phyloP scores from a whole-genome alignment of 2,797 vertebrate species.

The Oryzias dopingdopingensis region DNA sequence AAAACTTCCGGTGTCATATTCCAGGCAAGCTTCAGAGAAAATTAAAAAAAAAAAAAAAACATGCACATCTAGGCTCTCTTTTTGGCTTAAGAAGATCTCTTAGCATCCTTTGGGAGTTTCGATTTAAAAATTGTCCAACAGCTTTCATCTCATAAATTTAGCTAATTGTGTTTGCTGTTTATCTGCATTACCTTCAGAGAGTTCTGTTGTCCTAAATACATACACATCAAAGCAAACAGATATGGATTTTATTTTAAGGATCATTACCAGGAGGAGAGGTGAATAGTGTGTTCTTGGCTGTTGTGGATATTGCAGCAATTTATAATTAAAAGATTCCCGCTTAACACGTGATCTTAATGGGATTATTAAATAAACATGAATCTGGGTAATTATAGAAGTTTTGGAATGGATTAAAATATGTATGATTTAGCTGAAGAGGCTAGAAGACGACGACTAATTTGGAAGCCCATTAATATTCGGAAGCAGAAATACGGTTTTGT shows the following conservation, averaged over 20 bases:
- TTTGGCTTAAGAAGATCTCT: conserved; percentile 6
- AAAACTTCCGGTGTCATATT: conserved; percentile 49
- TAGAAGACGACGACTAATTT: neutral
- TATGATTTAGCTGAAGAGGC: neutral
- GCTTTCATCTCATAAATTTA: conserved; percentile 38
- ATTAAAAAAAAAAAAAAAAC: neutral
- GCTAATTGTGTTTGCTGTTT: conserved; percentile 36
- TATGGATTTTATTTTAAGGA: neutral
- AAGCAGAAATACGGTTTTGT: no score
- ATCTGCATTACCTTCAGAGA: conserved; percentile 27
- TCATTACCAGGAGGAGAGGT: neutral
- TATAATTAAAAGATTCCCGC: neutral
- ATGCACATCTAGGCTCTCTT: neutral
- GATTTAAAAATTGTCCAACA: conserved; percentile 24
- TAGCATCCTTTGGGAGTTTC: conserved; percentile 10
- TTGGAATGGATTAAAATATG: conserved; percentile 1
- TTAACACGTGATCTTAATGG: neutral
- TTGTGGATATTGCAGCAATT: neutral
- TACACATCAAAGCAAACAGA: conserved; percentile 3
- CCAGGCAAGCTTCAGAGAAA: conserved; percentile 26
- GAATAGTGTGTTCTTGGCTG: neutral
- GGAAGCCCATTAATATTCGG: neutral
- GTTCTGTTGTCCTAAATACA: conserved; percentile 26
- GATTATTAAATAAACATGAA: conserved; percentile 21
- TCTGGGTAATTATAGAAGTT: neutral